A percentile compares a stretch with the other conserved stretches of the same genome.
These are phyloP conservation scores for Chloropsis cyanopogon DNA, from an alignment of 2,113 vertebrate genomes.

Conservation along the genomic window DNA sequence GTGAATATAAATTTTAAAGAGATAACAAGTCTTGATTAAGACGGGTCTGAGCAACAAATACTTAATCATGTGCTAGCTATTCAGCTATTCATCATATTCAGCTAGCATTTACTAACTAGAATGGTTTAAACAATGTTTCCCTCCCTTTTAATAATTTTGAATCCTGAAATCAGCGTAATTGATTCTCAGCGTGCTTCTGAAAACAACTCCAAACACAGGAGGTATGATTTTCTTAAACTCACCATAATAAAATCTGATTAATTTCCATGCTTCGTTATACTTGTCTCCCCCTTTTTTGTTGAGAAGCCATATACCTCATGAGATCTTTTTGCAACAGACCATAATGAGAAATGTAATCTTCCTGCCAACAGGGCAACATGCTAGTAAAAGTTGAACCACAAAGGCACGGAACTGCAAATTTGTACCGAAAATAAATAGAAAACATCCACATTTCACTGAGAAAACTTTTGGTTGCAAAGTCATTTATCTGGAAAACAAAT, in stretches of 20 bases:
- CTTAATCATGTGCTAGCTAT: not conserved
- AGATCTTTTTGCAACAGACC: not conserved
- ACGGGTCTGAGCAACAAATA: not conserved
- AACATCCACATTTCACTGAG: not conserved
- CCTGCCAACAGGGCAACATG: not conserved
- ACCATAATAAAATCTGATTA: not conserved
- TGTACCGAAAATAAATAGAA: not conserved
- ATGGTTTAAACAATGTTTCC: not conserved
- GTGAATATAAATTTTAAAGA: not conserved
- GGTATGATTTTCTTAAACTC: not conserved
- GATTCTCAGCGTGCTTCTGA: not conserved
- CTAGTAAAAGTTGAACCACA: not conserved
- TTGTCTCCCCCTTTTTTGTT: not conserved
- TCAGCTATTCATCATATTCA: not conserved
- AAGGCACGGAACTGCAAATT: not conserved
- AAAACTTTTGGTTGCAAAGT: not conserved
- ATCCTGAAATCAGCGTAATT: not conserved
- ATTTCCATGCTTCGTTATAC: not conserved
- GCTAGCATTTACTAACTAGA: not conserved
- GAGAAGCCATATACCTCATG: not conserved
- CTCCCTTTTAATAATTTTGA: not conserved
- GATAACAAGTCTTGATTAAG: not conserved
- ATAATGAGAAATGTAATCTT: not conserved
- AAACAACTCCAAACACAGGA: not conserved
- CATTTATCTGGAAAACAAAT: conserved; percentile 34